Evolutionary conservation across 2,888 invertebrate genomes (phyloP), one percentile per base, ranked within the genome.

Genomic region (Drosophila colorata): DNA sequence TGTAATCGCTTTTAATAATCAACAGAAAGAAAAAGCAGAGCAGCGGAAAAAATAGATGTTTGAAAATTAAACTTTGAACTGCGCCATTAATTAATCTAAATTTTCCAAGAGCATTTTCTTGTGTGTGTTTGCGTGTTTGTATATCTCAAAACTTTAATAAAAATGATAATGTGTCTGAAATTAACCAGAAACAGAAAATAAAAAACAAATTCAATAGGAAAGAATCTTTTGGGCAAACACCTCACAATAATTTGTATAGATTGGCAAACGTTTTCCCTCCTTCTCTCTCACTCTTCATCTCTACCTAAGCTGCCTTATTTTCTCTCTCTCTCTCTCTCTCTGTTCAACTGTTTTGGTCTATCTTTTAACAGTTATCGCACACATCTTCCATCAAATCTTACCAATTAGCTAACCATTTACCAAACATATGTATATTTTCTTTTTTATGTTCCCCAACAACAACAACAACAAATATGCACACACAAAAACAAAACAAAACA

Each of bases 41-140:
- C 38, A 41, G 31, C 16, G 13, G 59, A 13, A 25, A 18, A 25
- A 38, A 20, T n/a, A 68, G 72, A 86, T 87, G 72, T 83, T 74
- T 63, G 55, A 18, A 77, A 86, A 89, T 87, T 90, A 69, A 90
- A 74, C 90, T 87, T 80, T 88, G 88, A 88, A 84, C 89, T 87
- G 72, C 74, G 78, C 80, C 82, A 78, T 87, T 88, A 87, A 88
- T 88, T 88, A 78, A 79, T 68, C 80, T 74, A 59, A 48, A 64
- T 63, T 67, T 55, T 49, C 43, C 49, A 46, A 55, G 41, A 31
- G 41, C 47, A 40, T 31, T 47, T 40, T 47, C 18, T 16, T 28
- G 28, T 14, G 18, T 51, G 6, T 59, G 31, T 56, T 16, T 60
- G 58, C 43, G 40, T 49, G 44, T 64, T 33, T 52, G 7, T 53